These are phyloP conservation scores for Steinernema carpocapsae DNA, from an alignment of 2,888 invertebrate genomes.

Conservation along the genomic window DNA sequence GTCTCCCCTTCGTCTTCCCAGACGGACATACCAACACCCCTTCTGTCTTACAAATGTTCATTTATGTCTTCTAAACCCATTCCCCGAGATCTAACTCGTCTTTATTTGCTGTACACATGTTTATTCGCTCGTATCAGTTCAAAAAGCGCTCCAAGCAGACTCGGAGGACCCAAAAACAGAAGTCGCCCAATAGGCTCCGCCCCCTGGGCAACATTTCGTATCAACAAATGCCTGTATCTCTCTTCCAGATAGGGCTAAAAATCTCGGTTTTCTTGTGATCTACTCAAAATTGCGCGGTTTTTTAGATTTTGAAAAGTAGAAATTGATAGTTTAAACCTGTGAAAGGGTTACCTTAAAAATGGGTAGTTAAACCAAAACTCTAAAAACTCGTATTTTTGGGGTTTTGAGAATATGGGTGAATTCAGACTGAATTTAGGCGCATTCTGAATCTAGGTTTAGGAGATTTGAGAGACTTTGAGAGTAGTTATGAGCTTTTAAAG, in stretches of 20 bases:
- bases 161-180: too few species aligned
- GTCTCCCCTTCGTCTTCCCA: too few species aligned
- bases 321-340: not conserved
- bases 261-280: not conserved
- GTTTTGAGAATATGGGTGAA: not conserved
- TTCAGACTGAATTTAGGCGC: not conserved
- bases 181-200: conserved; percentile 5
- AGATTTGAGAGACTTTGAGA: not conserved
- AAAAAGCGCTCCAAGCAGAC: too few species aligned
- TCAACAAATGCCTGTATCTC: conserved; percentile 7
- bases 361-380: conserved; percentile 14
- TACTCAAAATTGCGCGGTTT: not conserved
- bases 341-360: conserved; percentile 5
- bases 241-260: not conserved
- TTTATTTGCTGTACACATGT: too few species aligned
- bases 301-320: not conserved
- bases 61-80: too few species aligned
- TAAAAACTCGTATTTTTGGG: not conserved
- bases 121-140: too few species aligned
- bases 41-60: too few species aligned
- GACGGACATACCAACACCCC: too few species aligned
- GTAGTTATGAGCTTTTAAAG: not conserved
- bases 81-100: too few species aligned
- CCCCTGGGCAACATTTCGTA: not conserved
- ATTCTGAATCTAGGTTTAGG: not conserved